Evolutionary conservation across 2,888 invertebrate species (phyloP).

Genomic region (Dynastes hyllus): DNA sequence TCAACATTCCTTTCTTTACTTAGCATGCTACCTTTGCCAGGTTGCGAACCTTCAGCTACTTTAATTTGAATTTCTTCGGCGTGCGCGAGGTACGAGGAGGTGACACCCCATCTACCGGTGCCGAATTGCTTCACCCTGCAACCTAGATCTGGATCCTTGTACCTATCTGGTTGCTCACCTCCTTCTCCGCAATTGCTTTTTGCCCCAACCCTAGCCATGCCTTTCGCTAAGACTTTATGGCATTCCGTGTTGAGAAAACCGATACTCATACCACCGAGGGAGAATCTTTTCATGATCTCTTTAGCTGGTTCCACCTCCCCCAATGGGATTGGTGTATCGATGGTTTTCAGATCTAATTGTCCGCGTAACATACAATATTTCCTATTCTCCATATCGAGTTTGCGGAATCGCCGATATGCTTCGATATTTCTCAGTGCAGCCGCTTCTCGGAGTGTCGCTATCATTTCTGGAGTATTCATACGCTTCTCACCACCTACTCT

Average conservation of each 20-base stretch:
- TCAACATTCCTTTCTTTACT: constrained; percentile 92
- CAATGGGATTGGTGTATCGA: constrained; percentile 86
- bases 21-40: constrained; percentile 98
- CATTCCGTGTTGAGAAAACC: constrained; percentile 95
- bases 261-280: constrained; percentile 79
- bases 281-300: constrained; percentile 96
- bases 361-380: constrained; percentile 92
- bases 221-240: constrained; percentile 94
- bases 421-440: constrained; percentile 84
- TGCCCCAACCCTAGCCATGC: constrained; percentile 96
- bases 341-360: constrained; percentile 88
- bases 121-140: constrained; percentile 99
- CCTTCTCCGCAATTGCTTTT: constrained; percentile 99
- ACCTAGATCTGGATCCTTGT: constrained; percentile 82
- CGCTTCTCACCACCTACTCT: constrained; percentile 98
- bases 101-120: constrained; percentile 98
- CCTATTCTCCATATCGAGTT: constrained; percentile 90
- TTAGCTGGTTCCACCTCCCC: constrained; percentile 93
- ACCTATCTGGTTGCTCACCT: constrained; percentile 88
- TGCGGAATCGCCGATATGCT: constrained; percentile 90
- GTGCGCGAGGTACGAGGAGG: constrained; percentile 96
- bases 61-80: constrained; percentile 99
- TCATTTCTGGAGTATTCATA: constrained; percentile 92
- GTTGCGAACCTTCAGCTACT: constrained; percentile 99
- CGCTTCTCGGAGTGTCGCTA: constrained; percentile 90